Evolutionary conservation across 2,797 vertebrate species (phyloP).

Genomic region (Vespertilio murinus): DNA sequence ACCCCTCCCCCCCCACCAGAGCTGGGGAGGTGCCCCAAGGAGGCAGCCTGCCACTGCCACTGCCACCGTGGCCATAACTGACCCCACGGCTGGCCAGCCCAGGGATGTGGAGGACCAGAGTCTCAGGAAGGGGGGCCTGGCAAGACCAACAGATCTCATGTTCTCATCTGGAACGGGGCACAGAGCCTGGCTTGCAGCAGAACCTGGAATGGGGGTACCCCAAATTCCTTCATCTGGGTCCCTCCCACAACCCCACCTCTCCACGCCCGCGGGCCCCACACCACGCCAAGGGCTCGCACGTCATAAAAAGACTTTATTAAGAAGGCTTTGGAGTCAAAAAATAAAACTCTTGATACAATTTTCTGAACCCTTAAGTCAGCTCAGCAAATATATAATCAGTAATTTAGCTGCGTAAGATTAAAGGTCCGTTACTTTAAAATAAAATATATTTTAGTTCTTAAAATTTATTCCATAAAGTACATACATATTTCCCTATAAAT

Average conservation of each 20-base stretch:
- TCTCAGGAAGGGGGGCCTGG: neutral
- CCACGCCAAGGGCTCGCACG: constrained; percentile 51
- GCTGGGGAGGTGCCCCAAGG: too few relatives aligned
- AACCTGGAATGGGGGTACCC: neutral
- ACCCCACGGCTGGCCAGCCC: accelerated
- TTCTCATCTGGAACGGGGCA: neutral
- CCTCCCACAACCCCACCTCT: neutral
- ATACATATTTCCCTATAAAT: constrained; percentile 94
- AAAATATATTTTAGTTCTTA: constrained; percentile 99
- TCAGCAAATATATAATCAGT: constrained; percentile 96
- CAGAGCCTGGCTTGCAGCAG: neutral
- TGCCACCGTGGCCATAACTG: neutral
- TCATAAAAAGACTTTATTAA: constrained; percentile 89
- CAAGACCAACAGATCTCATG: accelerated
- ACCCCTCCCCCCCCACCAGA: accelerated
- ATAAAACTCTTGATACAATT: constrained; percentile 99
- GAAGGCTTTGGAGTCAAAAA: constrained; percentile 91
- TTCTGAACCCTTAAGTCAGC: constrained; percentile 96
- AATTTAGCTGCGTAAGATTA: constrained; percentile 93
- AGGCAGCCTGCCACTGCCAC: too few relatives aligned
- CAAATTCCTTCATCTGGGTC: neutral
- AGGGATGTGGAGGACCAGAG: too few relatives aligned
- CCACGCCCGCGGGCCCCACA: neutral
- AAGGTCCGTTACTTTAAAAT: constrained; percentile 99
- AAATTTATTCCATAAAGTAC: constrained; percentile 97